Evolutionary conservation across 2,113 vertebrate species (phyloP), one percentile per base, ranked within the genome.

Genomic region (Phaethon lepturus): DNA sequence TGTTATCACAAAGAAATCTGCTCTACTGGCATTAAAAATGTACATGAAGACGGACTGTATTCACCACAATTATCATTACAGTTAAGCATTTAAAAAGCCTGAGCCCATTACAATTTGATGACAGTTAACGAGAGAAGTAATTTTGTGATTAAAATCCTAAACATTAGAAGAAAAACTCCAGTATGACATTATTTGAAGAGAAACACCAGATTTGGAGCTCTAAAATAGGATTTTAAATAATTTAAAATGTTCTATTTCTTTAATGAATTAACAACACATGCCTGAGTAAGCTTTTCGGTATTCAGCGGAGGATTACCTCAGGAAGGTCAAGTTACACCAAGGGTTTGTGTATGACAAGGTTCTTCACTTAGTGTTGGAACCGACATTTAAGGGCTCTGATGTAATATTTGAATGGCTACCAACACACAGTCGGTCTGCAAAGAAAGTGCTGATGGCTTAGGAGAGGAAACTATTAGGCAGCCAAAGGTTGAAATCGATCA

Each of bases 1-100:
- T 66, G 71, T 96, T 87, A 96, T 95, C 73, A 9, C 79, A 91
- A 96, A 96, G 59, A 91, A 88, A 86, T 97, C 95, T 96, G 86
- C 76, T 85, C 35, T 73, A 28, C 62, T 88, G 56, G 35, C 80
- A 84, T 95, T 96, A 95, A 97, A 94, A 98, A 95, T 31, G 58
- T 81, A 91, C 88, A 73, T 56, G 69, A 96, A 96, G 95, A 93
- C 91, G 63, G 60, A 95, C 87, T 80, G 31, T 44, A 88, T 89
- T 94, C 90, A 90, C 72, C 42, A 77, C 64, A 93, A 86, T 96
- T 95, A 94, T 93, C 64, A 90, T 93, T 88, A 92, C 94, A 50
- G 40, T 86, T 92, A 90, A 96, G 72, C 75, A 88, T 95, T 97
- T 96, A 73, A 85, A 97, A 95, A 95, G 75, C 56, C 91, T 78